Percentiles rank a stretch among this genome's conserved stretches.
Evolutionary conservation across 2,113 vertebrate genomes (phyloP).

Genomic region (Myotis davidii): DNA sequence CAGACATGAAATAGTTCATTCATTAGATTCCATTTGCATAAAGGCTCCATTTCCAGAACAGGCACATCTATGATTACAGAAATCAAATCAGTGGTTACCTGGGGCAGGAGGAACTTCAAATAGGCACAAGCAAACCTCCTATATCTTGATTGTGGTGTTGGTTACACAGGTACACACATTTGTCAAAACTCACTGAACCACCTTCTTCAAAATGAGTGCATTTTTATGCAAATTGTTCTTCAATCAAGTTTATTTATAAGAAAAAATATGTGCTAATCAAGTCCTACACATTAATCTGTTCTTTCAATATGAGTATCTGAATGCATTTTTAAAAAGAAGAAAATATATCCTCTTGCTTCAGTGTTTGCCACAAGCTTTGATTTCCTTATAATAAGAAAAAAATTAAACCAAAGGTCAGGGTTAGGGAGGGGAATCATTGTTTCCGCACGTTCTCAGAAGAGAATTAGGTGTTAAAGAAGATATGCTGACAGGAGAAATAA

Average conservation of each 20-base stretch:
- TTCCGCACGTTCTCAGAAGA: conserved; percentile 3
- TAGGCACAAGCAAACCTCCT: background rate
- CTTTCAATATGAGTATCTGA: background rate
- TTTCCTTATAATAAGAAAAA: conserved; percentile 11
- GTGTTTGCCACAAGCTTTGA: background rate
- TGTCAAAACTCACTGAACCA: background rate
- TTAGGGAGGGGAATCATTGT: background rate
- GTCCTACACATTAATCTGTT: background rate
- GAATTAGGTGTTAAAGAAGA: background rate
- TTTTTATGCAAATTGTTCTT: background rate
- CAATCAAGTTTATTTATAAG: background rate
- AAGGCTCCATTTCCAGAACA: background rate
- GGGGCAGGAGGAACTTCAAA: background rate
- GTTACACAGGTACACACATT: background rate
- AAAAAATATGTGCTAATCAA: background rate
- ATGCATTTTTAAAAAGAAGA: background rate
- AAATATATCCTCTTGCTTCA: background rate
- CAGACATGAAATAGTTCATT: background rate
- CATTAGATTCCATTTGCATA: background rate
- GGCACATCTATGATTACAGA: background rate
- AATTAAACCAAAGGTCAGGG: background rate
- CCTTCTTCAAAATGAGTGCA: background rate
- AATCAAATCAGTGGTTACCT: background rate
- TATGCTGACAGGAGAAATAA: background rate
- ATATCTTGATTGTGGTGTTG: background rate